These are phyloP conservation scores for Fragum sueziense DNA, from an alignment of 2,888 invertebrate species.

Conservation along the genomic window DNA sequence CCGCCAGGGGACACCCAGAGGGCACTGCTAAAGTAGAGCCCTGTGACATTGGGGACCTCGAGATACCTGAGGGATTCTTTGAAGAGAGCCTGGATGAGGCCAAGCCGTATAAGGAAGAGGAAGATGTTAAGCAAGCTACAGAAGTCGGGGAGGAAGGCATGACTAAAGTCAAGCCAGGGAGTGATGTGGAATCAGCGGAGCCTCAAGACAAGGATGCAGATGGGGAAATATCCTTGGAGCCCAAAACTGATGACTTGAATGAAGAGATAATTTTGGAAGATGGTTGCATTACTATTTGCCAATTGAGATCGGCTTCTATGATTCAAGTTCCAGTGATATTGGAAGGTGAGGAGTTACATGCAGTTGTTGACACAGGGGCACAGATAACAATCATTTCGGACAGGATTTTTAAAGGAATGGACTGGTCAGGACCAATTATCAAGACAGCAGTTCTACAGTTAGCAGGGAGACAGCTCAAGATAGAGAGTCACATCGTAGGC, in stretches of 20 bases:
- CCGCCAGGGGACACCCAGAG: not conserved
- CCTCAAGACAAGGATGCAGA: not conserved
- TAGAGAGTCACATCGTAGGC: not conserved
- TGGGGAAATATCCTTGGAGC: not conserved
- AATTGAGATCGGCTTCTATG: not conserved
- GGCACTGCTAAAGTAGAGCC: too few species aligned
- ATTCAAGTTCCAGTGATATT: not conserved
- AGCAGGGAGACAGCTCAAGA: not conserved
- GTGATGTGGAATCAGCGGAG: not conserved
- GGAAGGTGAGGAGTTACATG: not conserved
- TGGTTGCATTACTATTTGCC: not conserved
- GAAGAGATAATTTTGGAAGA: too few species aligned
- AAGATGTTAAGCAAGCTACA: too few species aligned
- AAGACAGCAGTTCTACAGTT: not conserved
- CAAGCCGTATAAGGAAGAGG: too few species aligned
- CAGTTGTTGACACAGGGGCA: not conserved
- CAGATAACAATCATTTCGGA: not conserved
- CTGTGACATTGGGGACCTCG: too few species aligned
- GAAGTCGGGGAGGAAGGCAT: too few species aligned
- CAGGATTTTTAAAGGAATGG: not conserved
- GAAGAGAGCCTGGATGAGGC: too few species aligned
- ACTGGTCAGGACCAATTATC: not conserved
- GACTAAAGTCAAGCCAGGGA: too few species aligned
- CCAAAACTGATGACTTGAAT: too few species aligned
- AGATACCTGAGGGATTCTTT: too few species aligned